Evolutionary conservation across 2,888 invertebrate species (phyloP).

Genomic region (Synanthedon vespiformis): DNA sequence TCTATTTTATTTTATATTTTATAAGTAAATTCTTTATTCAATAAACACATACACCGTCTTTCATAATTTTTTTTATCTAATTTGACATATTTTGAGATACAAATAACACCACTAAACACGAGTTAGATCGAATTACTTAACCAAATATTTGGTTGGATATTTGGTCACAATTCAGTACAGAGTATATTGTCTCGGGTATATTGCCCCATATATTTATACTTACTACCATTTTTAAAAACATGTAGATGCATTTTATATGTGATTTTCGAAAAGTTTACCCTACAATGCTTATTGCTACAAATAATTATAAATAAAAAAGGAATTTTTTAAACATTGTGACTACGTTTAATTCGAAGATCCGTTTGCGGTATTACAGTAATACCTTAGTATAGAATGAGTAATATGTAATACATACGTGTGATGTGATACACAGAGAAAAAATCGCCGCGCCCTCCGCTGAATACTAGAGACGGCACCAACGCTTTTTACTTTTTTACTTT

Average conservation of each 20-base stretch:
- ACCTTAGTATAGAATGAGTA: too few species aligned
- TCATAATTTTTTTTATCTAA: constrained; percentile 39
- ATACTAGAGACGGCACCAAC: too few species aligned
- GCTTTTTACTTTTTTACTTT: too few species aligned
- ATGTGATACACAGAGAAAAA: too few species aligned
- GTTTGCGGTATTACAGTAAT: too few species aligned
- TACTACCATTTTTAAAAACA: constrained; percentile 22
- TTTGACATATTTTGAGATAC: constrained; percentile 50
- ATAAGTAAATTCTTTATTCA: constrained; percentile 51
- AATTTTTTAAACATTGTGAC: constrained; percentile 17
- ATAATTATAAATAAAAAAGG: neutral
- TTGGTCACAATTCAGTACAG: constrained; percentile 40
- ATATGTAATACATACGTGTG: constrained; percentile 7
- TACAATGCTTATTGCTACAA: neutral
- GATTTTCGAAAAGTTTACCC: neutral
- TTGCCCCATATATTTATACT: constrained; percentile 21
- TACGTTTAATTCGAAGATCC: too few species aligned
- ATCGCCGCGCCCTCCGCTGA: too few species aligned
- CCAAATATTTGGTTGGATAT: constrained; percentile 58
- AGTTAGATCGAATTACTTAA: constrained; percentile 42
- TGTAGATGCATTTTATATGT: neutral
- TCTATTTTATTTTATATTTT: constrained; percentile 28
- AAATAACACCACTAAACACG: constrained; percentile 34
- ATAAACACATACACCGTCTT: constrained; percentile 47
- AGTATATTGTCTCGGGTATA: constrained; percentile 55